Evolutionary conservation across 2,113 vertebrate genomes (phyloP).

Genomic region (Cnemophilus loriae): DNA sequence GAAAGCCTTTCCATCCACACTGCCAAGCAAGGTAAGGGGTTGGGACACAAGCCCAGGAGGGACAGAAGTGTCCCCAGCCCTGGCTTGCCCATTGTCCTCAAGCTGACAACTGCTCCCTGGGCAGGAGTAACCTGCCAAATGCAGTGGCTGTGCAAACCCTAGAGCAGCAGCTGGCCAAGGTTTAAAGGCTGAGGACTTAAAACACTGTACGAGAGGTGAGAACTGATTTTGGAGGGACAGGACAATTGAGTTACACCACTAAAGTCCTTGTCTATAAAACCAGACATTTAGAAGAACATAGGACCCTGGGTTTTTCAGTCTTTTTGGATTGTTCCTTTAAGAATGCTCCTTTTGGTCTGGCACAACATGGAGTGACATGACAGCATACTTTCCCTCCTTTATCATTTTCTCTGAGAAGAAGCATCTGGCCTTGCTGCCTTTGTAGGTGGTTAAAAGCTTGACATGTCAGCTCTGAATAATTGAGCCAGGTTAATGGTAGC

Average conservation of each 20-base stretch:
- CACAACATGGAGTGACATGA: background rate
- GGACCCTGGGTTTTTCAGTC: rapidly evolving
- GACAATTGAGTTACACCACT: background rate
- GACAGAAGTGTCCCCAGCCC: background rate
- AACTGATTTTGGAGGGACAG: background rate
- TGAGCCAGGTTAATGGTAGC: background rate
- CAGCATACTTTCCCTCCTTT: background rate
- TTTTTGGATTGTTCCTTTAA: background rate
- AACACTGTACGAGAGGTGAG: background rate
- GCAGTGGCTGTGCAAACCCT: background rate
- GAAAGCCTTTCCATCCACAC: background rate
- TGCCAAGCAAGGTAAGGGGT: background rate
- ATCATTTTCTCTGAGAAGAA: background rate
- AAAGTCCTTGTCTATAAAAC: background rate
- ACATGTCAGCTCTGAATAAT: background rate
- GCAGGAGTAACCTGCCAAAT: background rate
- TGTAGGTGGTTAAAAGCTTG: background rate
- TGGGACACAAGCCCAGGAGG: background rate
- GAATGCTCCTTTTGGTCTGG: background rate
- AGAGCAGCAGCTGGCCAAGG: background rate
- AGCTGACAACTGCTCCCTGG: background rate
- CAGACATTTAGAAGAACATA: background rate
- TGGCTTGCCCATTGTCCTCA: background rate
- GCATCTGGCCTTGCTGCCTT: background rate
- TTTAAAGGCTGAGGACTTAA: background rate